Evolutionary conservation across 2,113 vertebrate genomes (phyloP).

Genomic region (Vimba vimba): DNA sequence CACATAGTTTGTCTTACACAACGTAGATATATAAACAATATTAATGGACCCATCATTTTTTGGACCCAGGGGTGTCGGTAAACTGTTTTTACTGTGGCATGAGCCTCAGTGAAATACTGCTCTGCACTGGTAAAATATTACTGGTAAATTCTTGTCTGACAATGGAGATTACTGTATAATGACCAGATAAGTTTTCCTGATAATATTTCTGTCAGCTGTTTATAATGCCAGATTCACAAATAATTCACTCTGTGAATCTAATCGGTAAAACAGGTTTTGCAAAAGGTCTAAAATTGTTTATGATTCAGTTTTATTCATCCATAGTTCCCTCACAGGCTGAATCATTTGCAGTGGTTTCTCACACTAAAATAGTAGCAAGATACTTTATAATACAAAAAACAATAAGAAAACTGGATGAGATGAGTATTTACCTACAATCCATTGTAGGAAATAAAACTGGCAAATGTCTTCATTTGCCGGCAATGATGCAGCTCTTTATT

Average conservation of each 20-base stretch:
- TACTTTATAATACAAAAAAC: neutral
- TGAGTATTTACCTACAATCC: neutral
- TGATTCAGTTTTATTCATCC: neutral
- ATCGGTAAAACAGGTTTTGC: neutral
- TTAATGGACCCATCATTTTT: no score
- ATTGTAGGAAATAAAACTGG: neutral
- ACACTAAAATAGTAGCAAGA: neutral
- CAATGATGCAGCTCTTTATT: neutral
- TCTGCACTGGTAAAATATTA: neutral
- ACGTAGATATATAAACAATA: no score
- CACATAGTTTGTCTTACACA: no score
- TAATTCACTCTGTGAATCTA: neutral
- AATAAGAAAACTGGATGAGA: neutral
- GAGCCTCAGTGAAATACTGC: neutral
- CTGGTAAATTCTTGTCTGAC: neutral
- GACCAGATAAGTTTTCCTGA: neutral
- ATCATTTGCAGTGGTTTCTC: neutral
- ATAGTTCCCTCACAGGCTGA: neutral
- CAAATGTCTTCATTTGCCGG: neutral
- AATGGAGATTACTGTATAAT: neutral
- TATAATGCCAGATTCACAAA: neutral
- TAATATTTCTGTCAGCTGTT: neutral
- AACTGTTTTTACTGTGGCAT: neutral
- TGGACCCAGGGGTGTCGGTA: constrained; percentile 4
- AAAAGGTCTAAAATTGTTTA: neutral